Conservation (phyloP, 2,888 invertebrate genomes). For the Cheilosia variabilis region DNA sequence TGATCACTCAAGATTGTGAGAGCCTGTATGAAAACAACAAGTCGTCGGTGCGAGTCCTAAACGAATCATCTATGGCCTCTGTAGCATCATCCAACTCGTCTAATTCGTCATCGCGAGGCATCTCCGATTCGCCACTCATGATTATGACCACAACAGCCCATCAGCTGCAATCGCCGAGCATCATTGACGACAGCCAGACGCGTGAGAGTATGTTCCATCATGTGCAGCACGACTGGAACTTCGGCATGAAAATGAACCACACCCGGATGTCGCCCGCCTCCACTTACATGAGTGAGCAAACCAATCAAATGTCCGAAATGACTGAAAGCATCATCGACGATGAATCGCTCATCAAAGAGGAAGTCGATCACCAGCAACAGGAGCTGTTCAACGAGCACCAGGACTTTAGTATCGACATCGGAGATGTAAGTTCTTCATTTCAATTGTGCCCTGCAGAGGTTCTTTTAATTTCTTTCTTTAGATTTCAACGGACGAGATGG, state of each 20-base stretch:
- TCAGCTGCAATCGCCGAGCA: conserved; percentile 67
- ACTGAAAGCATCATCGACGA: conserved; percentile 49
- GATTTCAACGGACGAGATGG: conserved; percentile 68
- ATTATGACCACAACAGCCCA: conserved; percentile 77
- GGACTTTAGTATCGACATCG: conserved; percentile 66
- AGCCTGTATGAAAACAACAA: conserved; percentile 78
- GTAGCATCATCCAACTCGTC: conserved; percentile 77
- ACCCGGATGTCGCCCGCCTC: conserved; percentile 50
- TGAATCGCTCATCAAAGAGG: conserved; percentile 59
- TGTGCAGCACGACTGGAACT: conserved; percentile 83
- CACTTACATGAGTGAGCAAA: conserved; percentile 51
- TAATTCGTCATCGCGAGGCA: conserved; percentile 79
- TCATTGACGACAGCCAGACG: conserved; percentile 52
- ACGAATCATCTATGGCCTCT: conserved; percentile 58
- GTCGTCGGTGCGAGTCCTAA: conserved; percentile 29
- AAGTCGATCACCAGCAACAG: conserved; percentile 49
- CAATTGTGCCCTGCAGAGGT: neutral
- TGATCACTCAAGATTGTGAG: conserved; percentile 78
- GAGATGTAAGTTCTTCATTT: conserved; percentile 55
- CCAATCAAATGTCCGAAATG: conserved; percentile 50
- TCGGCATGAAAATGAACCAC: conserved; percentile 78
- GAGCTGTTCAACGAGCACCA: conserved; percentile 62
- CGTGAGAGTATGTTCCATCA: conserved; percentile 81
- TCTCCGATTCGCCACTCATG: conserved; percentile 72
- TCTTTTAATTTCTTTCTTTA: conserved; percentile 1